Evolutionary conservation across 2,113 vertebrate species (phyloP).

Genomic region (Galbula dea): DNA sequence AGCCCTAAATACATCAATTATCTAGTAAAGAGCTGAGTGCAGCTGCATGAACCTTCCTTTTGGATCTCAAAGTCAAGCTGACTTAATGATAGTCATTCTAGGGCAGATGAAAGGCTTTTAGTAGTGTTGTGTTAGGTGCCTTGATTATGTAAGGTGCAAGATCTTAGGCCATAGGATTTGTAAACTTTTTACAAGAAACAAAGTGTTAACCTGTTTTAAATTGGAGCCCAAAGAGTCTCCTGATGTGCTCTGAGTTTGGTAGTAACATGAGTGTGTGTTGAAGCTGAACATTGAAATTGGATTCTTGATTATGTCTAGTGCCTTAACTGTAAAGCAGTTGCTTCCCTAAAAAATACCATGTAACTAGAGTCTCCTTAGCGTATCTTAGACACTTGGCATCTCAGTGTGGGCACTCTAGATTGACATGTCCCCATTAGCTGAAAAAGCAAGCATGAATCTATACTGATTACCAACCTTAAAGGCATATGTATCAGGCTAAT

Average conservation of each 20-base stretch:
- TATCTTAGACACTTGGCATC: neutral
- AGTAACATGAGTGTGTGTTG: neutral
- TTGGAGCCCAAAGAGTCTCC: neutral
- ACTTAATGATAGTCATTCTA: neutral
- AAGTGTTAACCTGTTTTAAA: neutral
- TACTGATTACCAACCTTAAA: neutral
- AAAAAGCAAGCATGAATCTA: neutral
- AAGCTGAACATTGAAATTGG: neutral
- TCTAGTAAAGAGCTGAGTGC: constrained; percentile 11
- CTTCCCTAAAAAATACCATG: neutral
- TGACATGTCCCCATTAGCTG: neutral
- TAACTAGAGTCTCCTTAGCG: neutral
- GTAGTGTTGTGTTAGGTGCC: neutral
- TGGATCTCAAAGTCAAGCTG: constrained; percentile 8
- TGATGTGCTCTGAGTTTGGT: neutral
- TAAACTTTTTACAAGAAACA: neutral
- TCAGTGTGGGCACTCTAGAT: neutral
- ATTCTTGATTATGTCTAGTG: neutral
- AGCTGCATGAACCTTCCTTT: constrained; percentile 32
- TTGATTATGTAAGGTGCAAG: neutral
- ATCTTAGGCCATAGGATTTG: neutral
- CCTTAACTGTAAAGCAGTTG: neutral
- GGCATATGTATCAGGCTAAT: neutral
- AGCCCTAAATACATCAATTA: constrained; percentile 39
- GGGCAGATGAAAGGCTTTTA: neutral